These are phyloP conservation scores for Aspidapion aeneum DNA, from an alignment of 2,888 invertebrate genomes.

Conservation along the genomic window DNA sequence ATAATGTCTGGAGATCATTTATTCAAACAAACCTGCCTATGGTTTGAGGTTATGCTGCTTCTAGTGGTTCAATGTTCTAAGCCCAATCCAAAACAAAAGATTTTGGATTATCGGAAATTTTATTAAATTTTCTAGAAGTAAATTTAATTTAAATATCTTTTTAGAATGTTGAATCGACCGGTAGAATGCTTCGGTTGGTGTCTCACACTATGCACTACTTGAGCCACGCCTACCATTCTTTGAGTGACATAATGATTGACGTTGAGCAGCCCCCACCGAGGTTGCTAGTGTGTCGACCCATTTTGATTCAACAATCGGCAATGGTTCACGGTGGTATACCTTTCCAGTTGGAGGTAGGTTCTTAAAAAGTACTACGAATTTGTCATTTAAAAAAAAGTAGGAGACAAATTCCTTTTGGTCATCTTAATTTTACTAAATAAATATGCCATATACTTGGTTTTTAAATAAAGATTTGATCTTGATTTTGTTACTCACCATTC, in stretches of 20 bases:
- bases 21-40: too few species aligned
- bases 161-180: slow-evolving; percentile 53
- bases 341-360: slow-evolving; percentile 59
- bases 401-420: too few species aligned
- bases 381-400: too few species aligned
- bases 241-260: slow-evolving; percentile 81
- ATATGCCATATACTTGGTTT: background rate
- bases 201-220: slow-evolving; percentile 81
- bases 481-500: background rate
- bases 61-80: too few species aligned
- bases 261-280: slow-evolving; percentile 65
- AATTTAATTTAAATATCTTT: too few species aligned
- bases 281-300: slow-evolving; percentile 66
- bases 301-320: slow-evolving; percentile 64
- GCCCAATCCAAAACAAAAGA: too few species aligned
- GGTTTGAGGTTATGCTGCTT: too few species aligned
- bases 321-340: slow-evolving; percentile 64
- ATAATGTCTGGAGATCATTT: too few species aligned
- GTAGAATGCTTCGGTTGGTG: slow-evolving; percentile 68
- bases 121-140: too few species aligned
- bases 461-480: background rate
- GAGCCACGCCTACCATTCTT: slow-evolving; percentile 84
- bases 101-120: too few species aligned
- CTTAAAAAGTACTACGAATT: slow-evolving; percentile 4
- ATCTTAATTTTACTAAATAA: too few species aligned